These are phyloP conservation scores for Pitta sordida DNA, from an alignment of 2,113 vertebrate species.

Conservation along the genomic window DNA sequence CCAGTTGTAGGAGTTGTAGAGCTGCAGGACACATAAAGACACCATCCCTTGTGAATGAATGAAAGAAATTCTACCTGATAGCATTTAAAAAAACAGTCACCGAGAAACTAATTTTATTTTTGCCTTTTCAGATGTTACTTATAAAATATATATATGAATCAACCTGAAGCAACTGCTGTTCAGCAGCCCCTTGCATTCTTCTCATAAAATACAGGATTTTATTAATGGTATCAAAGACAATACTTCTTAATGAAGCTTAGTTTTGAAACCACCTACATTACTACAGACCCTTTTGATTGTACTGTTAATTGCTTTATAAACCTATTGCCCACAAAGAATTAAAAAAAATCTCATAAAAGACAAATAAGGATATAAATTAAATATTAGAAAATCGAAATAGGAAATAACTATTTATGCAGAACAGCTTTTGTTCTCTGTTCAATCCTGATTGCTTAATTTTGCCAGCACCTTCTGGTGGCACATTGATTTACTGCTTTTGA, in stretches of 20 bases:
- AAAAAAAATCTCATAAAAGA: constrained; percentile 35
- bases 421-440: constrained; percentile 35
- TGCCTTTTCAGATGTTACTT: background rate
- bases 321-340: background rate
- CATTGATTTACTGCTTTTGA: constrained; percentile 26
- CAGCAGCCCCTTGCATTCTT: background rate
- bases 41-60: background rate
- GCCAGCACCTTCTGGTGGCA: constrained; percentile 14
- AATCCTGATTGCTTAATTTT: constrained; percentile 35
- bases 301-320: constrained; percentile 51
- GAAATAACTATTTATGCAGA: constrained; percentile 32
- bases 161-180: background rate
- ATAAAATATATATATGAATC: background rate
- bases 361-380: constrained; percentile 57
- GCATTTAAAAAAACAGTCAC: background rate
- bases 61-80: background rate
- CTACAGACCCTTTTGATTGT: background rate
- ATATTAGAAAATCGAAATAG: constrained; percentile 12
- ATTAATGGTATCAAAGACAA: background rate
- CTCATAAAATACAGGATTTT: background rate
- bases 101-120: background rate
- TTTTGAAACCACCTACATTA: background rate
- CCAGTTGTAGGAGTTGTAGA: background rate
- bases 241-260: background rate
- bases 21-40: background rate